phyloP scores from a whole-genome alignment of 1,140 invertebrate genomes.

The Eueides isabella region DNA sequence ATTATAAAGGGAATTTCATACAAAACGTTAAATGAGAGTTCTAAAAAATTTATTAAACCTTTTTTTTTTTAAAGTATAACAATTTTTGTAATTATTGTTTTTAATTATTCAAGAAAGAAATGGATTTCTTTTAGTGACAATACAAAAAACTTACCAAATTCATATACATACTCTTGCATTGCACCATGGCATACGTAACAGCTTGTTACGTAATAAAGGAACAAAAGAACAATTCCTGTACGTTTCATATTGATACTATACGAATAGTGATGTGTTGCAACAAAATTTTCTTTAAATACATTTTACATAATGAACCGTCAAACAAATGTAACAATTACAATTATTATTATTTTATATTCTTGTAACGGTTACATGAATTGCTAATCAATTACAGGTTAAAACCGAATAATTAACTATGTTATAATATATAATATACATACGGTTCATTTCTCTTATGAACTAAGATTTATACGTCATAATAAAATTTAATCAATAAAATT shows the following conservation, averaged over 20 bases:
- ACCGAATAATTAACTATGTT: background rate
- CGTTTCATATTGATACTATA: background rate
- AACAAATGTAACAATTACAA: background rate
- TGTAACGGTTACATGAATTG: slow-evolving; percentile 9
- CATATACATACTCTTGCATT: slow-evolving; percentile 23
- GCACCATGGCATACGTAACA: background rate
- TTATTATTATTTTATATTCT: background rate
- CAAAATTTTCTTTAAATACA: background rate
- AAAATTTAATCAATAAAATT: no score
- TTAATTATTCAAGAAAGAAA: no score
- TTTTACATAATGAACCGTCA: background rate
- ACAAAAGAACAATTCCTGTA: background rate
- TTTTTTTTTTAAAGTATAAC: no score
- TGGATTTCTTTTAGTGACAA: no score
- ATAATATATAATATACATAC: no score
- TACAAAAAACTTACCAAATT: slow-evolving; percentile 43
- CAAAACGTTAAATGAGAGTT: no score
- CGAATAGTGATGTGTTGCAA: background rate
- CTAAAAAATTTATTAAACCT: no score
- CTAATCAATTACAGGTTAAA: background rate
- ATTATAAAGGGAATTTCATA: no score
- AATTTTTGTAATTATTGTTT: no score
- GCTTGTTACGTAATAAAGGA: background rate
- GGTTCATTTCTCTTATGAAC: background rate
- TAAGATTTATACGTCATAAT: no score